phyloP scores from a whole-genome alignment of 2,113 vertebrate genomes.

The Mus musculus region DNA sequence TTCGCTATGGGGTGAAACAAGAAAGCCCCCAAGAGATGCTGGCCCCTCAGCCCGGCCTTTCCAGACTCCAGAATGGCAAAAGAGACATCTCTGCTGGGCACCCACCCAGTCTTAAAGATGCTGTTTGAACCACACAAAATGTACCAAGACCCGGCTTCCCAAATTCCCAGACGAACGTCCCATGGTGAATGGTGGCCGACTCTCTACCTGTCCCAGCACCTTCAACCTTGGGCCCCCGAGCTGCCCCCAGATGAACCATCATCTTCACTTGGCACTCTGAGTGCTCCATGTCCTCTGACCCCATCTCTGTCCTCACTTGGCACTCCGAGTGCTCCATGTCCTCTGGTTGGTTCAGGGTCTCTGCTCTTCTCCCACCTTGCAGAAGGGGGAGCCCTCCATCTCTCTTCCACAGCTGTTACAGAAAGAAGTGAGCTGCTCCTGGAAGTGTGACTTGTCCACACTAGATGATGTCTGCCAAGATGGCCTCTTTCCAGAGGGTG shows the following conservation, averaged over 20 bases:
- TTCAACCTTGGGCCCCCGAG: too few species aligned
- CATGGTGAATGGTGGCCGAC: rapidly evolving
- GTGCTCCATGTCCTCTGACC: too few species aligned
- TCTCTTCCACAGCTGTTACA: not conserved
- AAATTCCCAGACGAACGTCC: rapidly evolving
- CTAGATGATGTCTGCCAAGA: rapidly evolving
- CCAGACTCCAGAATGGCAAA: not conserved
- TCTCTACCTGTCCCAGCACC: not conserved
- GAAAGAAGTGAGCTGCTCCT: not conserved
- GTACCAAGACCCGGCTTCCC: not conserved
- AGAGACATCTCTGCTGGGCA: not conserved
- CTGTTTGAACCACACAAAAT: not conserved
- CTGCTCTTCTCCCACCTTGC: not conserved
- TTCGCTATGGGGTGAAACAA: not conserved
- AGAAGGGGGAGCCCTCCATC: rapidly evolving
- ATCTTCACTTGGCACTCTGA: not conserved
- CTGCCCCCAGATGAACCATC: not conserved
- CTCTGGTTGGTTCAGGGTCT: too few species aligned
- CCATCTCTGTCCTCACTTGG: not conserved
- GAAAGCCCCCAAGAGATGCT: not conserved
- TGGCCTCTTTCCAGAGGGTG: not conserved
- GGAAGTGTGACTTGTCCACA: not conserved
- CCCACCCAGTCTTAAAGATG: rapidly evolving
- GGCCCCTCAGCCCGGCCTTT: too few species aligned
- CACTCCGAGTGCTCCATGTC: too few species aligned